Base-by-base conservation (phyloP, 2,797 vertebrate species). In the Staurois parvus region DNA sequence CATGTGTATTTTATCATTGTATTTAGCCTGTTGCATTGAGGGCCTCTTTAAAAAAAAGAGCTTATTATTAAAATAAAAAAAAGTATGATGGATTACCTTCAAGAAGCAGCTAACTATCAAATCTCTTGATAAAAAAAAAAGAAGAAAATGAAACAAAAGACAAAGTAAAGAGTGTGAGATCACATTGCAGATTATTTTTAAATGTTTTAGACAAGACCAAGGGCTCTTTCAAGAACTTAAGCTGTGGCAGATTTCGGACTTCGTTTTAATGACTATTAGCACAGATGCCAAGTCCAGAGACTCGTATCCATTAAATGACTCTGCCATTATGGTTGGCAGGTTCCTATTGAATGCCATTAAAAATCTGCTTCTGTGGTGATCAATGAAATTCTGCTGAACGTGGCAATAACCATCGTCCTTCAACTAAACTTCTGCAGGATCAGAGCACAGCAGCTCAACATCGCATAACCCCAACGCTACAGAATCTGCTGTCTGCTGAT, bases 341-440 rank as follows among this genome's bases (percentile, higher is more conserved):
- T 79, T 85, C 70, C 83, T 79, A 73, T 79, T 74, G 59, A 79
- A 74, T 74, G 70, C 76, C 68, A 79, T 79, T 79, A 85, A 85
- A 85, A 85, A 85, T 79, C 83, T 85, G 83, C 76, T 79, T 34
- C 69, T 79, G 37, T 52, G 69, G 69, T 73, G 70, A 79, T 85
- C 83, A 85, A 73, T 85, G 83, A 85, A 79, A 52, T 79, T 79
- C 68, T 85, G 83, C 83, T 85, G 83, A 79, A 85, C 29, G 70
- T 28, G 70, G 48, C 83, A 64, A 30, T 59, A 48, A 29, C 64
- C 64, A n/a, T 30, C 42, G 83, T 72, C 83, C 83, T 85, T 85
- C 83, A 85, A 42, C 34, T 74, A 85, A 79, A 67, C 69, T 74
- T 67, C 45, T 66, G 29, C 52, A 48, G 68, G 48, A 78, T 67